Percentiles rank a stretch among this genome's conserved stretches.
These are phyloP conservation scores for Dysdera silvatica DNA, from an alignment of 1,140 invertebrate genomes.

Conservation along the genomic window DNA sequence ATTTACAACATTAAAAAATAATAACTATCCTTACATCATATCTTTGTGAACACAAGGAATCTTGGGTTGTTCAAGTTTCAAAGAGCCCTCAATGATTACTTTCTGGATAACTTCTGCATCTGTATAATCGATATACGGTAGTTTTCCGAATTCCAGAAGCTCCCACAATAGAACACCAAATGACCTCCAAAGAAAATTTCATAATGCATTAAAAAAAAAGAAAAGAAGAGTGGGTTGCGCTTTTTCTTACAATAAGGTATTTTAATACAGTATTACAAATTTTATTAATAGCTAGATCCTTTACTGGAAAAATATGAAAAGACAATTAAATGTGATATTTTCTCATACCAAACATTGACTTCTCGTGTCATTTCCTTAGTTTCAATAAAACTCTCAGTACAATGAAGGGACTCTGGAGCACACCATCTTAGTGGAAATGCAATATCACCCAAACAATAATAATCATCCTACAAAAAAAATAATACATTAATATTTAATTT, in stretches of 20 bases:
- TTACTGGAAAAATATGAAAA: background rate
- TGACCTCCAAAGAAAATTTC: slow-evolving; percentile 40
- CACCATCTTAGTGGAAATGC: slow-evolving; percentile 67
- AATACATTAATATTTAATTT: too few relatives aligned
- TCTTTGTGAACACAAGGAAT: slow-evolving; percentile 32
- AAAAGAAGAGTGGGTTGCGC: background rate
- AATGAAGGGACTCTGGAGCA: slow-evolving; percentile 60
- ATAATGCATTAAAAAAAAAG: background rate
- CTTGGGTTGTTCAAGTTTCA: slow-evolving; percentile 39
- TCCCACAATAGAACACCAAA: slow-evolving; percentile 61
- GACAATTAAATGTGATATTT: too few relatives aligned
- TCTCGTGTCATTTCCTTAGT: slow-evolving; percentile 50
- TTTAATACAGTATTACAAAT: background rate
- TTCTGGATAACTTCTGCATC: slow-evolving; percentile 61
- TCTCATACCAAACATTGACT: slow-evolving; percentile 44
- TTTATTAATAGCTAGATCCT: background rate
- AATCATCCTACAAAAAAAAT: slow-evolving; percentile 53
- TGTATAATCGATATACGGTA: slow-evolving; percentile 57
- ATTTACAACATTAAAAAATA: background rate
- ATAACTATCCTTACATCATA: slow-evolving; percentile 40
- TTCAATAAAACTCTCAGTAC: slow-evolving; percentile 60
- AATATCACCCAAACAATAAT: slow-evolving; percentile 58
- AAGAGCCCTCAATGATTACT: slow-evolving; percentile 43
- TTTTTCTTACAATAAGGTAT: background rate
- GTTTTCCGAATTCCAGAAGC: slow-evolving; percentile 61